Evolutionary conservation across 2,797 vertebrate species (phyloP).

Genomic region (Amniataba percoides): DNA sequence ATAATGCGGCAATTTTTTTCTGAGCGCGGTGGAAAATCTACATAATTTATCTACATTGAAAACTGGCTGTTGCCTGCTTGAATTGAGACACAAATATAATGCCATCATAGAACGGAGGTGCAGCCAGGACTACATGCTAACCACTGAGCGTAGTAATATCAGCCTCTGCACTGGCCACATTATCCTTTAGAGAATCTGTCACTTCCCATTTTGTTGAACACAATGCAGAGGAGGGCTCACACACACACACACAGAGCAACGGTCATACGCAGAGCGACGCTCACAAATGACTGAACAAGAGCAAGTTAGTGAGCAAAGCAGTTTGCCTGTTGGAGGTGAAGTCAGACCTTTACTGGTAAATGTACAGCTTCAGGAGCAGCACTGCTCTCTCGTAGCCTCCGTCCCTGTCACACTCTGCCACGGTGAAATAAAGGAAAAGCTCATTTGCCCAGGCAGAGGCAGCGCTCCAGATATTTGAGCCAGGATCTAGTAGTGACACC

Average conservation of each 20-base stretch:
- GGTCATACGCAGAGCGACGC: no score
- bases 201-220: slow-evolving; percentile 91
- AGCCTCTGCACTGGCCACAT: slow-evolving; percentile 84
- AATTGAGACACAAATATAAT: not conserved
- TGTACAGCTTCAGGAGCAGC: not conserved
- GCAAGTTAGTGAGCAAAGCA: not conserved
- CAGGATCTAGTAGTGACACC: not conserved
- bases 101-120: no score
- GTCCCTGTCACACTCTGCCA: not conserved
- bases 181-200: slow-evolving; percentile 91
- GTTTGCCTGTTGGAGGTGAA: not conserved
- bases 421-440: slow-evolving; percentile 1
- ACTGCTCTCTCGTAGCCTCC: not conserved
- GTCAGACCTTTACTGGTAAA: not conserved
- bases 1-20: not conserved
- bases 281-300: not conserved
- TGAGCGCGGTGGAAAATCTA: not conserved
- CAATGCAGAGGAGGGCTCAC: slow-evolving; percentile 80
- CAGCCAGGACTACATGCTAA: not conserved
- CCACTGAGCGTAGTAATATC: slow-evolving; percentile 74
- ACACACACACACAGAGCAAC: slow-evolving; percentile 4
- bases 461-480: not conserved
- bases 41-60: not conserved
- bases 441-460: slow-evolving; percentile 2
- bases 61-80: not conserved